Conservation (phyloP, 1,140 invertebrate genomes). For the Philaenus spumarius region DNA sequence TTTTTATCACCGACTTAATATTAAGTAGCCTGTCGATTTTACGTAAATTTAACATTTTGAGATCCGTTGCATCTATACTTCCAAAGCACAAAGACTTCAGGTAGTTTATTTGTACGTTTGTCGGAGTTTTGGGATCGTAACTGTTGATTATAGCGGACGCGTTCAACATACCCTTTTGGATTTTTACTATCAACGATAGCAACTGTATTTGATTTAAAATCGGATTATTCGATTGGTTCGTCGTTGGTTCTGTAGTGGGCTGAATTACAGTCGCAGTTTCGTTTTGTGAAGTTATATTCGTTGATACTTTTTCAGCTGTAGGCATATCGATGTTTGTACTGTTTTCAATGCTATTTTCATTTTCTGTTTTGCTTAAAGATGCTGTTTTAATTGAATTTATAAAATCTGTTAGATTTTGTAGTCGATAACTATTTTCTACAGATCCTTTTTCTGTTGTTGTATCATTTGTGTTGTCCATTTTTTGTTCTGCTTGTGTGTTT, state of each 20-base stretch:
- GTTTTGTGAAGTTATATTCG: too few species aligned
- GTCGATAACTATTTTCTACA: too few species aligned
- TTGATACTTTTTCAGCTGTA: too few species aligned
- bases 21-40: background rate
- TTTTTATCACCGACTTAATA: background rate
- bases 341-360: too few species aligned
- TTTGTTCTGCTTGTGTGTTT: constrained; percentile 7
- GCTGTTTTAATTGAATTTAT: too few species aligned
- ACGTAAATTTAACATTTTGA: background rate
- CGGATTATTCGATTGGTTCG: too few species aligned
- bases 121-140: background rate
- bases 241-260: too few species aligned
- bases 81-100: background rate
- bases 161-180: background rate
- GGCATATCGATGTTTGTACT: too few species aligned
- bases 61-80: background rate
- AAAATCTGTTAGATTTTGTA: too few species aligned
- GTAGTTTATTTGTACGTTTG: background rate
- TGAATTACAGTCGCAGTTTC: too few species aligned
- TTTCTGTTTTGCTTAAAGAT: too few species aligned
- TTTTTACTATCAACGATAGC: background rate
- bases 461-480: background rate
- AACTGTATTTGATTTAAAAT: background rate
- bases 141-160: background rate
- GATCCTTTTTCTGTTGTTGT: too few species aligned